Conservation (phyloP, 2,113 vertebrate species). For the Miniopterus natalensis region DNA sequence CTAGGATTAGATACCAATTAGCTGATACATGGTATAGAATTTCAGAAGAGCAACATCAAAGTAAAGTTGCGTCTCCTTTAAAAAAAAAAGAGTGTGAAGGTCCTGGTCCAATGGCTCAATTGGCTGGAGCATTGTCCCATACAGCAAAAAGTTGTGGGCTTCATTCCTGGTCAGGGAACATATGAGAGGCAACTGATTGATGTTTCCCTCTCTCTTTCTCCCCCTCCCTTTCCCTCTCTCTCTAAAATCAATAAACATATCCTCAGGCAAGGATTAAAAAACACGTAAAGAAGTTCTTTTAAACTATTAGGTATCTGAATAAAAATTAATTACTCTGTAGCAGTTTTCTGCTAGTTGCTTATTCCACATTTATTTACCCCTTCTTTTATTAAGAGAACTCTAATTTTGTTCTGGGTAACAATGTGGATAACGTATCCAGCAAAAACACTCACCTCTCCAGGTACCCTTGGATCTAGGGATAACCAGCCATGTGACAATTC, state of each 20-base stretch:
- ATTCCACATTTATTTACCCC: neutral
- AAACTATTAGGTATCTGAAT: neutral
- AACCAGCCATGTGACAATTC: neutral
- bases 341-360: neutral
- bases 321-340: neutral
- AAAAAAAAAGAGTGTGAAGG: neutral
- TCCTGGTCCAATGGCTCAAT: neutral
- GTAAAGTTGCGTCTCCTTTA: neutral
- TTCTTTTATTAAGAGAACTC: constrained; percentile 12
- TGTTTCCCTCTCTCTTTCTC: neutral
- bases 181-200: neutral
- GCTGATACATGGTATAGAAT: neutral
- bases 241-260: neutral
- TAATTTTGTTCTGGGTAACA: neutral
- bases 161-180: neutral
- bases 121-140: neutral
- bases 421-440: neutral
- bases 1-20: neutral
- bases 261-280: neutral
- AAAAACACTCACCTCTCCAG: neutral
- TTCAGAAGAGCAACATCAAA: constrained; percentile 32
- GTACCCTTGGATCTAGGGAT: neutral
- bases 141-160: neutral
- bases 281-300: neutral
- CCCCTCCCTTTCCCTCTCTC: neutral